phyloP scores from a whole-genome alignment of 2,113 vertebrate genomes.

The Procavia capensis region DNA sequence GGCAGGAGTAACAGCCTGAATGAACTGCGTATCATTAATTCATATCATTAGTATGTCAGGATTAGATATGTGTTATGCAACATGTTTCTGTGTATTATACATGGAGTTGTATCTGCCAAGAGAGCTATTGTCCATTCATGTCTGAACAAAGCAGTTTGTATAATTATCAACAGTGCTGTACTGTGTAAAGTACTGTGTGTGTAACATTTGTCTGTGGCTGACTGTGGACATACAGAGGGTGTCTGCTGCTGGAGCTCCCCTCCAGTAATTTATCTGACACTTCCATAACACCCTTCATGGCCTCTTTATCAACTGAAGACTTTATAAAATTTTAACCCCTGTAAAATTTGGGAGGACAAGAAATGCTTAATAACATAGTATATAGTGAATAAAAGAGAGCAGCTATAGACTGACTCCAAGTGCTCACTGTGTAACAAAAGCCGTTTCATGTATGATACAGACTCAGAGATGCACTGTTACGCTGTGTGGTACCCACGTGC shows the following conservation, averaged over 20 bases:
- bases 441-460: background rate
- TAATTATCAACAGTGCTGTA: background rate
- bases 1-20: background rate
- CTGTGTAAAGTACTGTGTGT: background rate
- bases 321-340: background rate
- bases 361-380: conserved; percentile 4
- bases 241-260: background rate
- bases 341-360: background rate
- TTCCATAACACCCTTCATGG: background rate
- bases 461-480: background rate
- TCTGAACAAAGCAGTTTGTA: background rate
- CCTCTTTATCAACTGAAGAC: background rate
- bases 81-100: background rate
- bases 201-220: too few species aligned
- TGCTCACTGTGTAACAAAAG: background rate
- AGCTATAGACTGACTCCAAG: background rate
- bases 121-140: background rate
- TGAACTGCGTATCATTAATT: background rate
- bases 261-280: background rate
- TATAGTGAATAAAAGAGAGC: background rate
- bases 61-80: background rate
- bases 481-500: background rate
- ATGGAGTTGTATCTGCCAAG: background rate
- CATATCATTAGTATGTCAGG: too few species aligned
- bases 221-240: background rate